Conservation (phyloP, 2,888 invertebrate species). For the Phortica magna region DNA sequence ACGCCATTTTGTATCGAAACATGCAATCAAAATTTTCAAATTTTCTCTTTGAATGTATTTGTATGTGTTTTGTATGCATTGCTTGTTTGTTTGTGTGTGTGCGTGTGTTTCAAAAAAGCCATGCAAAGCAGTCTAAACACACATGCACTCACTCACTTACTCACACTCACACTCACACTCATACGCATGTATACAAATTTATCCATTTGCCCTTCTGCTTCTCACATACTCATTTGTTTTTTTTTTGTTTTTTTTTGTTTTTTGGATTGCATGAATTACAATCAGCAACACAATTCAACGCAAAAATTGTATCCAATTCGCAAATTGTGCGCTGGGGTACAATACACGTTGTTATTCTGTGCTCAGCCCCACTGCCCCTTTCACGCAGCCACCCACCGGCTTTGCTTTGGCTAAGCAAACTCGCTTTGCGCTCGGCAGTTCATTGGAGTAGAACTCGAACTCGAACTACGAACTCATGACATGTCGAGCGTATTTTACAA, state of each 20-base stretch:
- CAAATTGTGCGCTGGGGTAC: constrained; percentile 61
- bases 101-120: constrained; percentile 5
- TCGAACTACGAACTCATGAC: constrained; percentile 34
- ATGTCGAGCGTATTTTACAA: constrained; percentile 66
- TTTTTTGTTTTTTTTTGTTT: too few species aligned
- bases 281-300: constrained; percentile 72
- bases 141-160: constrained; percentile 32
- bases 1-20: constrained; percentile 73
- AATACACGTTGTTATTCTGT: constrained; percentile 30
- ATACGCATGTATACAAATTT: background rate
- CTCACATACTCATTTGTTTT: background rate
- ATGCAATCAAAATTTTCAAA: constrained; percentile 76
- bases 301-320: constrained; percentile 71
- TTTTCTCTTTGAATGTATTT: constrained; percentile 56
- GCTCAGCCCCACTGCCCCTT: constrained; percentile 24
- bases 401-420: background rate
- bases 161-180: constrained; percentile 31
- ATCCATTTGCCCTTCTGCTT: background rate
- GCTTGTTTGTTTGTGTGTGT: constrained; percentile 23
- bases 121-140: constrained; percentile 53
- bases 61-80: constrained; percentile 15
- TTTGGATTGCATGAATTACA: constrained; percentile 67
- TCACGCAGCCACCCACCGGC: background rate
- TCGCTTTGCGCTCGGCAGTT: background rate
- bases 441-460: too few species aligned